Base-by-base conservation (phyloP, 2,888 invertebrate genomes). In the Hemistola chrysoprasaria region DNA sequence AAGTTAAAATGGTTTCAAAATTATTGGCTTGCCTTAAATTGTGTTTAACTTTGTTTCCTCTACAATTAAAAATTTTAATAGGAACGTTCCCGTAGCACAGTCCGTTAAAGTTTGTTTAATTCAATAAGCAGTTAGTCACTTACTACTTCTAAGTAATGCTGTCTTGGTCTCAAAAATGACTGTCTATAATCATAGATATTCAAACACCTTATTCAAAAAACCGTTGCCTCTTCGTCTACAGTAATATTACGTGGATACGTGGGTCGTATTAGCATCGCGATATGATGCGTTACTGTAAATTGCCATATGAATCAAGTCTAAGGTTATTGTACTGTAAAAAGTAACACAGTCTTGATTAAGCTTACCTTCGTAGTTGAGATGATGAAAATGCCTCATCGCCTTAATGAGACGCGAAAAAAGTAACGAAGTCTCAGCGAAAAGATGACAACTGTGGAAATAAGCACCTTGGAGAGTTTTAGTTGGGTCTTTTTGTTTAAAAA, bases 261-360 rank as follows among this genome's bases (percentile, higher is more conserved):
- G 52, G 26, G 31, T 39, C 38, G 31, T 52, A 55, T 52, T 52
- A 53, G 44, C 53, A 49, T 51, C 46, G 40, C 11, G 47, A 50
- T 51, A 53, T 51, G 55, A 52, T 53, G 44, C 44, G 51, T 51
- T 51, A 53, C 53, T 51, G 49, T 49, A 53, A 46, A 51, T 53
- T 51, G 50, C 43, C 50, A 38, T 46, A 52, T 52, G 46, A 52
- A 48, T 42, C 37, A 46, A 32, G 37, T 46, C 39, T 43, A 42
- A 16, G 33, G 33, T 40, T 41, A 40, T 34, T 39, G 22, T 31
- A 16, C 34, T 38, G 23, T 44, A 44, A 44, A 28, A 44, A 37
- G 29, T 34, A 24, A 25, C 22, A 29, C 39, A 40, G 32, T 40
- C 47, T 53, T 53, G 47, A 50, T 53, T 53, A 43, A 43, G 45